Evolutionary conservation across 2,888 invertebrate species (phyloP).

Genomic region (Oconnorella tubifera): DNA sequence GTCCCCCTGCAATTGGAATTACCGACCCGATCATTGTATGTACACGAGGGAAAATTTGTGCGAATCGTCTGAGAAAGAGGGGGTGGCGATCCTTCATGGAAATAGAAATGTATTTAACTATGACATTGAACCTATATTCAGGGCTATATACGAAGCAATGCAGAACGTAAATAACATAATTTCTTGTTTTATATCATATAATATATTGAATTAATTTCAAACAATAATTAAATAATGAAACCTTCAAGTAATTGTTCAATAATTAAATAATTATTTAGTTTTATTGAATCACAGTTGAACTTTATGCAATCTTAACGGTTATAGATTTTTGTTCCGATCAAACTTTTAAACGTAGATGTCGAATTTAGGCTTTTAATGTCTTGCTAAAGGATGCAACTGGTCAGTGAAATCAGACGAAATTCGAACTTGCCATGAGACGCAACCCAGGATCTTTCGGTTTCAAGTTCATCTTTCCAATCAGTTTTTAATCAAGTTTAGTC

Average conservation of each 20-base stretch:
- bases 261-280: not conserved
- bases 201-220: no score
- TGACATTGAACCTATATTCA: slow-evolving; percentile 80
- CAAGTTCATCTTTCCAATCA: no score
- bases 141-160: slow-evolving; percentile 65
- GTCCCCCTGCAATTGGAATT: slow-evolving; percentile 83
- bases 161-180: slow-evolving; percentile 41
- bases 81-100: slow-evolving; percentile 82
- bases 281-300: not conserved
- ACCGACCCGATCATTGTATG: slow-evolving; percentile 92
- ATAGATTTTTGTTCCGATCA: no score
- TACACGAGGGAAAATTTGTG: slow-evolving; percentile 90
- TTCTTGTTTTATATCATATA: no score
- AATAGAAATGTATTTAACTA: slow-evolving; percentile 81
- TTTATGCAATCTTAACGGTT: no score
- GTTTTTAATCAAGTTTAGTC: no score
- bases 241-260: not conserved
- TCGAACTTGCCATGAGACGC: no score
- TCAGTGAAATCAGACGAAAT: no score
- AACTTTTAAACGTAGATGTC: no score
- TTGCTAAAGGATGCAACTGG: no score
- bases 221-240: not conserved
- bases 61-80: slow-evolving; percentile 66
- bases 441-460: no score
- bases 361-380: no score